Base-by-base conservation (phyloP, 2,113 vertebrate genomes). In the Pandion haliaetus region DNA sequence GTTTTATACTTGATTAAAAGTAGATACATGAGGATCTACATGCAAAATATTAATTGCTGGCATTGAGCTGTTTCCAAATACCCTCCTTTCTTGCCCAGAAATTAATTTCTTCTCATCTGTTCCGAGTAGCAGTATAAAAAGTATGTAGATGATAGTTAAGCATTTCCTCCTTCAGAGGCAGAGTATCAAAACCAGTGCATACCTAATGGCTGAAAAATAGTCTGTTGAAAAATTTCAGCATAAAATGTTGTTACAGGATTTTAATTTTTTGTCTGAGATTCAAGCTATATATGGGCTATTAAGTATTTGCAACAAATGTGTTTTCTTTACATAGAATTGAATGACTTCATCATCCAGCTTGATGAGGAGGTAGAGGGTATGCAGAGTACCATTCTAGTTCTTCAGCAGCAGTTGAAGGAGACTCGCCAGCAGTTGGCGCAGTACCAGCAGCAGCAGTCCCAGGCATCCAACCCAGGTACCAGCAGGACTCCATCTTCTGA, bases 311-410 rank as follows among this genome's bases (percentile, higher is more conserved):
- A 93, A 90, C 82, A 82, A 95, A 95, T 97, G 82, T 95, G 95
- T 96, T 97, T 96, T 95, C 82, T 97, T 93, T 97, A 95, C 70
- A 67, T 98, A 99, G 99, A 99, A 90, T 91, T 99, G 97, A 99
- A 99, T 98, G 99, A 99, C 98, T 99, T 99, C 97, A 99, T 99
- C 98, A 99, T 99, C 98, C 99, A 99, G 97, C 98, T 99, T 65
- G 99, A 99, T 93, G 99, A 99, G 97, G 99, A 99, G 96, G 99
- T 99, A 52, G 99, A 99, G 96, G 99, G 99, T 71, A 99, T 99
- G 99, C 99, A 99, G 98, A 99, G 99, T 95, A 99, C 99, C 98
- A 99, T 99, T 97, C 98, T 99, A 58, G 99, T 99, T 93, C 98
- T 99, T 73, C 99, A 99, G 98, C 99, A 99, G 90, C 99, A 99